Evolutionary conservation across 2,888 invertebrate species (phyloP).

Genomic region (Stegana nigrithorax): DNA sequence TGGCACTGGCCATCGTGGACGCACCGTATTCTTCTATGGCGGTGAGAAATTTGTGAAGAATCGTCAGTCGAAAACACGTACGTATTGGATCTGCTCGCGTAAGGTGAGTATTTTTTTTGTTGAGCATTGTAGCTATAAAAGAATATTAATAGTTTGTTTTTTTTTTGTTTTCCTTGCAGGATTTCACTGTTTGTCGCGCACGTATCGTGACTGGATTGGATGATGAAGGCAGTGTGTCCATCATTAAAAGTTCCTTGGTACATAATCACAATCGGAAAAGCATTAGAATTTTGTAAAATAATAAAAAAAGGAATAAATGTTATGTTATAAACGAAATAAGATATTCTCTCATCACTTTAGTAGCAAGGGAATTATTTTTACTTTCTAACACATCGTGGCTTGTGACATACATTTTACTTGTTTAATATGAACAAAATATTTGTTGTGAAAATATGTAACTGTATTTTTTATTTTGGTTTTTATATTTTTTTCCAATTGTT

Average conservation of each 20-base stretch:
- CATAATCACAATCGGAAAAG: conserved; percentile 62
- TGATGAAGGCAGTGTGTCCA: conserved; percentile 52
- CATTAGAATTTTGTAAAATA: conserved; percentile 16
- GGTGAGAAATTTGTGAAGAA: conserved; percentile 67
- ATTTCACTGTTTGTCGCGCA: conserved; percentile 63
- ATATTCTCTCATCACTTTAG: too few relatives aligned
- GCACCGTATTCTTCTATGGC: conserved; percentile 57
- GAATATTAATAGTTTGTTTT: not conserved
- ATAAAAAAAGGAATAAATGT: not conserved
- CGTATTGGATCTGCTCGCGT: conserved; percentile 68
- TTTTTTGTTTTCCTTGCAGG: conserved; percentile 46
- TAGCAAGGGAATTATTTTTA: not conserved
- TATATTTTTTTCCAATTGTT: not conserved
- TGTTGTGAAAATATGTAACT: not conserved
- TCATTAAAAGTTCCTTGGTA: conserved; percentile 59
- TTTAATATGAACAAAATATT: too few relatives aligned
- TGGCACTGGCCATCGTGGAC: conserved; percentile 66
- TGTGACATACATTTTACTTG: too few relatives aligned
- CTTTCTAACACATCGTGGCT: not conserved
- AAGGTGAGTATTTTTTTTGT: conserved; percentile 62
- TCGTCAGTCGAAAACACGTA: conserved; percentile 63
- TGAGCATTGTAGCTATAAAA: not conserved
- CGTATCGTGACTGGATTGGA: conserved; percentile 64
- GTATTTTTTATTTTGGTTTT: not conserved
- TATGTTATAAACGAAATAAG: too few relatives aligned